Conservation (phyloP, 2,113 vertebrate genomes). For the Dromaius novaehollandiae region DNA sequence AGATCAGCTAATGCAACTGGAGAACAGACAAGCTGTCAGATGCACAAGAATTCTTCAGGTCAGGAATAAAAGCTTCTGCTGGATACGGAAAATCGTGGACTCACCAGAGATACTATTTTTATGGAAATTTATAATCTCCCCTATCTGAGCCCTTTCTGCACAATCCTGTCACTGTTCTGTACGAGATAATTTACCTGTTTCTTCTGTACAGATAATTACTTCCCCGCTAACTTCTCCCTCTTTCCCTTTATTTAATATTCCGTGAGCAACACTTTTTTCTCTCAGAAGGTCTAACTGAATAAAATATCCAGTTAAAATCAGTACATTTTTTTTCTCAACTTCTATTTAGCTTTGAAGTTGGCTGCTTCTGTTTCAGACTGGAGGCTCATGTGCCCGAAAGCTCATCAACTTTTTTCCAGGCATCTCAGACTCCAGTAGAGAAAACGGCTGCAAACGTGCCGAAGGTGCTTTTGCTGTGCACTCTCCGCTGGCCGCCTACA, state of each 20-base stretch:
- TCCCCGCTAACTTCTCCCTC: neutral
- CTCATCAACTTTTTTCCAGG: neutral
- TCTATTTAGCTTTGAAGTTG: neutral
- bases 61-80: neutral
- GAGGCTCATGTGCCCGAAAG: neutral
- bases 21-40: conserved; percentile 36
- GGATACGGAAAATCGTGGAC: neutral
- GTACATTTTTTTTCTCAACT: neutral
- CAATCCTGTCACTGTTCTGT: neutral
- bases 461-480: neutral
- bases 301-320: neutral
- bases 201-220: neutral
- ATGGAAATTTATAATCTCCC: neutral
- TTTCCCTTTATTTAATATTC: neutral
- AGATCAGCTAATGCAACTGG: neutral
- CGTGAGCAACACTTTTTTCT: neutral
- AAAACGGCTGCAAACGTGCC: neutral
- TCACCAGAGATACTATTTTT: neutral
- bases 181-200: neutral
- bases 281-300: neutral
- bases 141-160: neutral
- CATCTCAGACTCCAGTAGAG: neutral
- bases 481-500: neutral
- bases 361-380: neutral
- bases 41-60: neutral